Evolutionary conservation across 2,888 invertebrate species (phyloP), one percentile per base, ranked within the genome.

Genomic region (Lissonota sp.): DNA sequence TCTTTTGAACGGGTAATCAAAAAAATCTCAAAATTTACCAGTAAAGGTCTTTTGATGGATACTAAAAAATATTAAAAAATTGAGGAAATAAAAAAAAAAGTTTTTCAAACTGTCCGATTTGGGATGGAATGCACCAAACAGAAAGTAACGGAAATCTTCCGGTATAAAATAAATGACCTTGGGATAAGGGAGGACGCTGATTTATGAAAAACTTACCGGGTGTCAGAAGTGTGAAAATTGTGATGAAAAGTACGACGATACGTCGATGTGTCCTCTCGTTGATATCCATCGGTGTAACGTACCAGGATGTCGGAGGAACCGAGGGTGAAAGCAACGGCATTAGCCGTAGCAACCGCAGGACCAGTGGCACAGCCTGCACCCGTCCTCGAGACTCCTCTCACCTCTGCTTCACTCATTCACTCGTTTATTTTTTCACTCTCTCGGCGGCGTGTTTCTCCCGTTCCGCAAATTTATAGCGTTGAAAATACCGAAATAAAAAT

Each of bases 201-300:
- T 53, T 12, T 12, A 39, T 8, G n/a, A 8, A 39, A 10, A 55
- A 73, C 87, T 85, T 74, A 88, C 88, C 86, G 67, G 73, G 84
- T 70, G 71, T 80, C 82, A 87, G 82, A 83, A 87, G 80, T 84
- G 88, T 89, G 85, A 89, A 87, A 83, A 88, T 84, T 85, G 84
- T 83, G 84, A 88, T 84, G 73, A 82, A 80, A 81, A 87, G 78
- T 74, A 84, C 76, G 78, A 86, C 87, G 80, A 85, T 69, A 70
- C 70, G 67, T 78, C 74, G 83, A 74, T 57, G 70, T 83, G 83
- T 46, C 64, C 70, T 67, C 71, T 74, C 82, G 83, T 57, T 55
- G 80, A 72, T 83, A 74, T 83, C 87, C 77, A 81, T 80, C 44
- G 80, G 76, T 73, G 53, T 37, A 55, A 63, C 51, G 55, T 57